These are phyloP conservation scores for Grammatotria lemairii DNA, from an alignment of 2,113 vertebrate genomes.

Conservation along the genomic window DNA sequence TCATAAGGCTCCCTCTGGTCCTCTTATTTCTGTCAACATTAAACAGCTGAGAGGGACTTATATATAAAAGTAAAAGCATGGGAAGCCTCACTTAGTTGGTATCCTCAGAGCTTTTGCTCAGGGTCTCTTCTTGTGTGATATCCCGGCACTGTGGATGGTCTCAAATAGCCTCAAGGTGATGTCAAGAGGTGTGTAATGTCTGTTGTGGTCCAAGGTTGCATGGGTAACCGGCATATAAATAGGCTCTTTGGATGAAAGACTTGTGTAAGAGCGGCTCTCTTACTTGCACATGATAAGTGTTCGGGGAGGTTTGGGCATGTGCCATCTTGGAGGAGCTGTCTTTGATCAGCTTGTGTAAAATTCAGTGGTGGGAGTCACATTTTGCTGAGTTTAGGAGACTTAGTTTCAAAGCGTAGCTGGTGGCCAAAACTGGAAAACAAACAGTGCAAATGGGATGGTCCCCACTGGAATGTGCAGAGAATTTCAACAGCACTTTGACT, in stretches of 20 bases:
- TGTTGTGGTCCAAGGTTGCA: slow-evolving; percentile 60
- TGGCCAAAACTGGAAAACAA: slow-evolving; percentile 28
- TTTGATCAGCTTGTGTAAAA: slow-evolving; percentile 58
- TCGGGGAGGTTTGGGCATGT: not conserved
- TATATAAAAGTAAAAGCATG: slow-evolving; percentile 10
- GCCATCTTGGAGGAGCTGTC: slow-evolving; percentile 30
- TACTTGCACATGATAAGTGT: slow-evolving; percentile 18
- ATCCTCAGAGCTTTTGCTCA: slow-evolving; percentile 13
- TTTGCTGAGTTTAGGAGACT: slow-evolving; percentile 57
- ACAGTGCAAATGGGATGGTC: slow-evolving; percentile 7
- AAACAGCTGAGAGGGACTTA: slow-evolving; percentile 42
- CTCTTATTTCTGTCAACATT: slow-evolving; percentile 23
- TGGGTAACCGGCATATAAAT: slow-evolving; percentile 67
- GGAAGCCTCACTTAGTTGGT: slow-evolving; percentile 26
- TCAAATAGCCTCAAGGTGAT: slow-evolving; percentile 61
- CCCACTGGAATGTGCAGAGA: slow-evolving; percentile 18
- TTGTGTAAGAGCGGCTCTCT: not conserved
- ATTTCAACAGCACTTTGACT: not conserved
- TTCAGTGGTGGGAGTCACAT: slow-evolving; percentile 42
- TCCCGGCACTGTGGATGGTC: slow-evolving; percentile 7
- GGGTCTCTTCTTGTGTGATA: slow-evolving; percentile 36
- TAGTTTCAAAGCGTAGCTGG: slow-evolving; percentile 41
- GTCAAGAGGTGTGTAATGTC: slow-evolving; percentile 51
- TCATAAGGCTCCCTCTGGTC: slow-evolving; percentile 14
- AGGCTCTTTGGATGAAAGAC: slow-evolving; percentile 55